phyloP scores from a whole-genome alignment of 2,888 invertebrate species.

The Drosophila buzzatii region DNA sequence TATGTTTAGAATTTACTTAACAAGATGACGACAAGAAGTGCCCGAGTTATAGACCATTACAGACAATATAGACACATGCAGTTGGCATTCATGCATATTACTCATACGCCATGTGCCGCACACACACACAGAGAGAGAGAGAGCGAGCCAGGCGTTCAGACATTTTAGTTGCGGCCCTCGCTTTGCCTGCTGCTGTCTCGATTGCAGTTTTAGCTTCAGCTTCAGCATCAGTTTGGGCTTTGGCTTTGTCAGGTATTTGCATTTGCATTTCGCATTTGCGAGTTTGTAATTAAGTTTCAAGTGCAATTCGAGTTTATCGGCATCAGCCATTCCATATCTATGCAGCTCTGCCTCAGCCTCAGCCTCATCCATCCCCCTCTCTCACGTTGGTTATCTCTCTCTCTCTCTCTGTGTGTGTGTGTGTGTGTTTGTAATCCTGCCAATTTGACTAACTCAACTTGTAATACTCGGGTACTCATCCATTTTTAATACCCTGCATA shows the following conservation, averaged over 20 bases:
- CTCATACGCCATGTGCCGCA: constrained; percentile 62
- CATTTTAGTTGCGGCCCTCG: constrained; percentile 47
- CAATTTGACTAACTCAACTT: constrained; percentile 58
- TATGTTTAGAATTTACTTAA: constrained; percentile 63
- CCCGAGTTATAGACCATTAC: constrained; percentile 46
- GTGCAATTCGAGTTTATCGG: constrained; percentile 73
- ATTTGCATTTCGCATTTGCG: constrained; percentile 68
- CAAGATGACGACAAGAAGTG: constrained; percentile 44
- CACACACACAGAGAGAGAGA: constrained; percentile 8
- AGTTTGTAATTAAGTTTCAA: constrained; percentile 76
- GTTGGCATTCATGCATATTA: constrained; percentile 65
- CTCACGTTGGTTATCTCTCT: background rate
- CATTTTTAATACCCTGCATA: constrained; percentile 30
- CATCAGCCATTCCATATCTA: constrained; percentile 43
- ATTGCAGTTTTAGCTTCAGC: constrained; percentile 15
- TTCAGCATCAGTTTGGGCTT: constrained; percentile 26
- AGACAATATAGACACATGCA: constrained; percentile 63
- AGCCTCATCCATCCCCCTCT: background rate
- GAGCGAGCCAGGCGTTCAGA: constrained; percentile 50
- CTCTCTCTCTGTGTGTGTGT: background rate
- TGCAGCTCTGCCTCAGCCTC: background rate
- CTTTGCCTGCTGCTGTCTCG: constrained; percentile 9
- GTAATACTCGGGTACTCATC: constrained; percentile 43
- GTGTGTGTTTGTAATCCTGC: constrained; percentile 33
- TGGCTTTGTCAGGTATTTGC: constrained; percentile 62